phyloP scores from a whole-genome alignment of 2,797 vertebrate species.

The Nasua narica region DNA sequence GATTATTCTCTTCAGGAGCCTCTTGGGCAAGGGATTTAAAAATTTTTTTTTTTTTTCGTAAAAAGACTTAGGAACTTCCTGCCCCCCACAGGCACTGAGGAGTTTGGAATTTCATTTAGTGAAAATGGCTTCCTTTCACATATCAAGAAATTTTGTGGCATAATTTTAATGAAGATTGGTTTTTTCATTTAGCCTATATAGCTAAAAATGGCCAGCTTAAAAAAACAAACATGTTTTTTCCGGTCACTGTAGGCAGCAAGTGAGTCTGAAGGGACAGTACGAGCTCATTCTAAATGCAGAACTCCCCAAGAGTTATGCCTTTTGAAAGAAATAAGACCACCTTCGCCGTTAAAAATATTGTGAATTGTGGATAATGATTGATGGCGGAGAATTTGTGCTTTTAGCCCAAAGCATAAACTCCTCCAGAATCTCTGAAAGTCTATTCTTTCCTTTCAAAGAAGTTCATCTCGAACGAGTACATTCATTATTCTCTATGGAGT shows the following conservation, averaged over 20 bases:
- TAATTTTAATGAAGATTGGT: slow-evolving; percentile 45
- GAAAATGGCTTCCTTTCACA: slow-evolving; percentile 42
- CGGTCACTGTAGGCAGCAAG: neutral
- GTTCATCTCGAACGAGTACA: slow-evolving; percentile 5
- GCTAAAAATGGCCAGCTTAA: slow-evolving; percentile 39
- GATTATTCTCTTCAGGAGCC: neutral
- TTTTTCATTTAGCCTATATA: slow-evolving; percentile 25
- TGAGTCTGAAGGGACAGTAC: slow-evolving; percentile 10
- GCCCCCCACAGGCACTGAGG: neutral
- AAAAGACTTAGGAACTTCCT: neutral
- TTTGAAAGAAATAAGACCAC: slow-evolving; percentile 2
- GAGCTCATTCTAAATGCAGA: neutral
- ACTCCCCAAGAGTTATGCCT: neutral
- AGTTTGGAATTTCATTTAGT: slow-evolving; percentile 22
- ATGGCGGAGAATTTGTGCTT: neutral
- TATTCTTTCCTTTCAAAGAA: slow-evolving; percentile 30
- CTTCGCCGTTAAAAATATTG: neutral
- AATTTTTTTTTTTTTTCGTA: too few relatives aligned
- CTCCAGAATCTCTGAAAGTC: slow-evolving; percentile 18
- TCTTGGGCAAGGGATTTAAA: neutral
- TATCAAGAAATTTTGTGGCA: neutral
- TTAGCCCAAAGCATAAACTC: neutral
- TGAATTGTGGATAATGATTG: neutral
- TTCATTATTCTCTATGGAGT: slow-evolving; percentile 47
- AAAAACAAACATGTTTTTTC: slow-evolving; percentile 48